These are phyloP conservation scores for Dicroscelio sp. DNA, from an alignment of 2,888 invertebrate genomes.

Conservation along the genomic window DNA sequence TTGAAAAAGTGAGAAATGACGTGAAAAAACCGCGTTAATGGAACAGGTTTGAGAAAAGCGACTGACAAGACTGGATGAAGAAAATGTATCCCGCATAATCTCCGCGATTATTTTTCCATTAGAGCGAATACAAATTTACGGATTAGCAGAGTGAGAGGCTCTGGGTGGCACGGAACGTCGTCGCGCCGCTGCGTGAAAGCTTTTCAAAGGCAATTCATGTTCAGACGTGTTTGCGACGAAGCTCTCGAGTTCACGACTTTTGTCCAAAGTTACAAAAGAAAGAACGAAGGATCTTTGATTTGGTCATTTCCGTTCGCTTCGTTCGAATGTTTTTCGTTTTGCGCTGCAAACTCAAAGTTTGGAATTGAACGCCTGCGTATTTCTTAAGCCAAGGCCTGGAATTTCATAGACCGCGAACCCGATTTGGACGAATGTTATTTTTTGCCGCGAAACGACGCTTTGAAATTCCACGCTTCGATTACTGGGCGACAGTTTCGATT, in stretches of 20 bases:
- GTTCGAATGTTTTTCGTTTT: neutral
- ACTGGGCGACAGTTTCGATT: conserved; percentile 50
- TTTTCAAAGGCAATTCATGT: conserved; percentile 38
- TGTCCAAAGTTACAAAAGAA: no score
- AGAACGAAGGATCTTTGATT: conserved; percentile 15
- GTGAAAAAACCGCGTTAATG: conserved; percentile 26
- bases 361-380: conserved; percentile 55
- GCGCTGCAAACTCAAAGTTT: conserved; percentile 44
- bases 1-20: no score
- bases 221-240: conserved; percentile 36
- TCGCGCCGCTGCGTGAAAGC: conserved; percentile 36
- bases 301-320: neutral
- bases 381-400: conserved; percentile 47
- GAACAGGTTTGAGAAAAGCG: conserved; percentile 23
- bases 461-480: conserved; percentile 69
- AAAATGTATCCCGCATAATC: conserved; percentile 28
- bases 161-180: neutral
- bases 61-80: conserved; percentile 1
- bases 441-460: conserved; percentile 27
- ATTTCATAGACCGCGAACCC: conserved; percentile 41
- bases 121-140: conserved; percentile 27
- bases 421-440: conserved; percentile 43
- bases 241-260: no score
- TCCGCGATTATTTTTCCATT: conserved; percentile 42
- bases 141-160: conserved; percentile 43